Base-by-base conservation (phyloP, 2,888 invertebrate genomes). In the Ceriagrion tenellum region DNA sequence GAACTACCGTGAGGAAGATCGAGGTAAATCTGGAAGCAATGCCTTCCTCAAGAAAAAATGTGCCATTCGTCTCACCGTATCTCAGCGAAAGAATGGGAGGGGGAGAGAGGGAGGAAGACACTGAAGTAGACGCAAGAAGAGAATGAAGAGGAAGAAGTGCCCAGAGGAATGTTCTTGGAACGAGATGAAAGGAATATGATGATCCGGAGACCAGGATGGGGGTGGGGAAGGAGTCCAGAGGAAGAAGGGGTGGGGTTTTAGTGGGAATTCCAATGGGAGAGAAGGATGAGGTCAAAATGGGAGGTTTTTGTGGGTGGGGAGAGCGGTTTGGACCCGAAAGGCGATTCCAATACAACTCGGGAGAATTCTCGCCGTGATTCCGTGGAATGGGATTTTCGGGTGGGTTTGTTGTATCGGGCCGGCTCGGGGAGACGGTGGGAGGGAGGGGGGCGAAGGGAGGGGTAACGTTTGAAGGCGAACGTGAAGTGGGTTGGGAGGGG, bases 281-380 rank as follows among this genome's bases (percentile, higher is more conserved):
- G 69, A 10, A n/a, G n/a, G 13, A 47, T 26, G 12, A 20, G 26
- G 90, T n/a, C 30, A 23, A 35, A 40, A 63, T 10, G 59, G 40
- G 91, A 30, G 20, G 40, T 0, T 47, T 26, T 47, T 8, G 69
- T 20, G 89, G 55, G n/a, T 89, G 55, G 89, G 55, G 89, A 3
- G 55, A 89, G 55, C 10, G n/a, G n/a, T n/a, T 13, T 16, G 81
- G 81, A 81, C 81, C 81, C 81, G 89, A 89, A 55, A 55, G 55
- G 89, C 23, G 89, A 89, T 89, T 55, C 89, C 89, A 89, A 89
- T 89, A 89, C 89, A n/a, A 89, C 89, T 89, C 89, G 55, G 55
- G 55, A 55, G 89, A n/a, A 89, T 81, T 35, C 55, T 47, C 89
- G n/a, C n/a, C 89, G 89, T 89, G 89, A 89, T 89, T 89, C 89